These are phyloP conservation scores for Caenorhabditis macrosperma DNA, from an alignment of 2,888 invertebrate genomes.

Conservation along the genomic window DNA sequence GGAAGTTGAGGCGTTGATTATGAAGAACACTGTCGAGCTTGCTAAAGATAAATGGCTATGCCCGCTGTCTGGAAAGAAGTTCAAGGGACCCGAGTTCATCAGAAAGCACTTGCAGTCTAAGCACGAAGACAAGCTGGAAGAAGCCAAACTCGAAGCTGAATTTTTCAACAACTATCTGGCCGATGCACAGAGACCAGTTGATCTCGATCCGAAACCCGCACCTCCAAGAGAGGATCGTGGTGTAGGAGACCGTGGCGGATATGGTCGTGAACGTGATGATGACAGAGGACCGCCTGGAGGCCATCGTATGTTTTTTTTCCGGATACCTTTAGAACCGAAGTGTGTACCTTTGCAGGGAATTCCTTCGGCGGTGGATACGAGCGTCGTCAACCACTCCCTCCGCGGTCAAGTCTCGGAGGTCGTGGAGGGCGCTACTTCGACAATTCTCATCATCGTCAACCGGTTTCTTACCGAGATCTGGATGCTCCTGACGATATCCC, in stretches of 20 bases:
- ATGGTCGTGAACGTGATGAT: conserved; percentile 46
- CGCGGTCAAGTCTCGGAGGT: conserved; percentile 47
- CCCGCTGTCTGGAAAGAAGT: conserved; percentile 97
- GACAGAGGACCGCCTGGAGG: conserved; percentile 37
- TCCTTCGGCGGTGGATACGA: conserved; percentile 52
- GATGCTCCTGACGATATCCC: conserved; percentile 87
- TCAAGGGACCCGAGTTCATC: conserved; percentile 98
- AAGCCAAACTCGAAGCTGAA: conserved; percentile 94
- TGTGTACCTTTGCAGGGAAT: conserved; percentile 49
- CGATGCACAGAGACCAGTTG: conserved; percentile 94
- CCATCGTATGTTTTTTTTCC: conserved; percentile 14
- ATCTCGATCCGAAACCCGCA: conserved; percentile 85
- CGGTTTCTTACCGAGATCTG: conserved; percentile 92
- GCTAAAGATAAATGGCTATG: conserved; percentile 99
- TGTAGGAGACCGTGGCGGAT: conserved; percentile 44
- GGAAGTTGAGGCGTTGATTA: conserved; percentile 94
- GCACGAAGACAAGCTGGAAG: conserved; percentile 95
- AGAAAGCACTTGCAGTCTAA: conserved; percentile 98
- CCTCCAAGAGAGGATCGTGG: conserved; percentile 39
- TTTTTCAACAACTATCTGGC: conserved; percentile 96
- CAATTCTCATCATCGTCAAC: conserved; percentile 74
- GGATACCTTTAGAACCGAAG: too few species aligned
- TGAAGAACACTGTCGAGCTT: conserved; percentile 95
- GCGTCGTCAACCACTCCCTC: conserved; percentile 35
- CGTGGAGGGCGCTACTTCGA: conserved; percentile 69